Evolutionary conservation across 2,888 invertebrate species (phyloP), one percentile per base, ranked within the genome.

Genomic region (Nezara viridula): DNA sequence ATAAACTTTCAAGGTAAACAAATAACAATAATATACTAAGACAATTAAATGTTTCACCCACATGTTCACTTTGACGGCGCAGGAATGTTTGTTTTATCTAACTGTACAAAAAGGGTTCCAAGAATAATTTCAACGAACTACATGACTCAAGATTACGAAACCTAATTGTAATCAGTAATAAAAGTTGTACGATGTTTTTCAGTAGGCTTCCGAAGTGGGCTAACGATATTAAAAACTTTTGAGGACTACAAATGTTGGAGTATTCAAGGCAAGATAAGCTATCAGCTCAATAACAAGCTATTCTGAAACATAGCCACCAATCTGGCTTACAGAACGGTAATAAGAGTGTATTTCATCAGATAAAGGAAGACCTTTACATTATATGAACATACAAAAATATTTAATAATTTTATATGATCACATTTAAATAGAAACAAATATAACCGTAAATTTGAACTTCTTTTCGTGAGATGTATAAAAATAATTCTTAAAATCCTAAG

Each of bases 211-310:
- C 77, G n/a, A 47, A 44, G 40, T 40, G 44, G 14, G 81, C 81
- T 40, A 44, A n/a, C 81, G 40, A 81, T 81, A 81, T 81, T 81
- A 81, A 81, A 81, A 81, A 44, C 44, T 16, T 19, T 7, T n/a
- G 81, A 81, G 44, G 24, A 81, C 81, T 44, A 81, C n/a, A n/a
- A 81, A 40, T n/a, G 24, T 47, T 81, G 81, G 44, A 81, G 81
- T 81, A 81, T 81, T 81, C 40, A n/a, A 44, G 10, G 81, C 4
- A 1, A 81, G 44, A 44, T 81, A 81, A 40, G 40, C 16, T 81
- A 81, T 81, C 81, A 44, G 81, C 44, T 44, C n/a, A 81, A 81
- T n/a, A 81, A 81, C 81, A 81, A 14, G 81, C 40, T 44, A 81
- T 81, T 81, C 44, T 81, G 44, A 24, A 44, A 81, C 44, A 3